Conservation (phyloP, 2,888 invertebrate species). For the Drosophila lutescens region DNA sequence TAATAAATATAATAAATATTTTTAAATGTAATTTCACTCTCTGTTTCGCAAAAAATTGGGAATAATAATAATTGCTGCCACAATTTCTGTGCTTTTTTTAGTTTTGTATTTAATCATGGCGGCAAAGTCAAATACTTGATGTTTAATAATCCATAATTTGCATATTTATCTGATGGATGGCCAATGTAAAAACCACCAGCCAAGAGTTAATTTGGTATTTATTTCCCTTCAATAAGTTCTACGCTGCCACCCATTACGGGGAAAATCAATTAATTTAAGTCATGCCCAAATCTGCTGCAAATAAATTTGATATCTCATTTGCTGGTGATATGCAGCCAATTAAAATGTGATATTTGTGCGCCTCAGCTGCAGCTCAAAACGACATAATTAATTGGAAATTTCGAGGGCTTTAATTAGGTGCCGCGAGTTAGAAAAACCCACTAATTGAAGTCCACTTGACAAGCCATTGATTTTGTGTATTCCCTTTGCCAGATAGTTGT, state of each 20-base stretch:
- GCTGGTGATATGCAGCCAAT: constrained; percentile 48
- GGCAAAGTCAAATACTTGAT: constrained; percentile 64
- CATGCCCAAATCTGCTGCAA: neutral
- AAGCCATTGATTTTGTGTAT: constrained; percentile 22
- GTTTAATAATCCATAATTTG: constrained; percentile 67
- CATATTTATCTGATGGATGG: constrained; percentile 50
- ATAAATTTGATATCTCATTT: constrained; percentile 2
- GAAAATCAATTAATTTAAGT: constrained; percentile 9
- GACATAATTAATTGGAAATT: constrained; percentile 70
- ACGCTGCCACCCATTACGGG: neutral
- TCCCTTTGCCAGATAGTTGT: constrained; percentile 1
- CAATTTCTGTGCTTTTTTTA: constrained; percentile 19
- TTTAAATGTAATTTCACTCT: constrained; percentile 40
- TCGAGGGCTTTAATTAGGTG: constrained; percentile 70
- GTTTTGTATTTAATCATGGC: constrained; percentile 49
- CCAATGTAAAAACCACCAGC: constrained; percentile 4
- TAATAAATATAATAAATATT: constrained; percentile 37
- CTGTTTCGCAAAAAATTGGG: constrained; percentile 6
- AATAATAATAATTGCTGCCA: constrained; percentile 14
- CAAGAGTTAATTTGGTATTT: constrained; percentile 32
- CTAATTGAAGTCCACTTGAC: constrained; percentile 52
- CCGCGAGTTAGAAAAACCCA: constrained; percentile 52
- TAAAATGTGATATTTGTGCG: constrained; percentile 51
- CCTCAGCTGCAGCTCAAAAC: constrained; percentile 40
- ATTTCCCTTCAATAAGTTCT: constrained; percentile 10